Conservation (phyloP, 2,888 invertebrate genomes). For the Clepsis dumicolana region DNA sequence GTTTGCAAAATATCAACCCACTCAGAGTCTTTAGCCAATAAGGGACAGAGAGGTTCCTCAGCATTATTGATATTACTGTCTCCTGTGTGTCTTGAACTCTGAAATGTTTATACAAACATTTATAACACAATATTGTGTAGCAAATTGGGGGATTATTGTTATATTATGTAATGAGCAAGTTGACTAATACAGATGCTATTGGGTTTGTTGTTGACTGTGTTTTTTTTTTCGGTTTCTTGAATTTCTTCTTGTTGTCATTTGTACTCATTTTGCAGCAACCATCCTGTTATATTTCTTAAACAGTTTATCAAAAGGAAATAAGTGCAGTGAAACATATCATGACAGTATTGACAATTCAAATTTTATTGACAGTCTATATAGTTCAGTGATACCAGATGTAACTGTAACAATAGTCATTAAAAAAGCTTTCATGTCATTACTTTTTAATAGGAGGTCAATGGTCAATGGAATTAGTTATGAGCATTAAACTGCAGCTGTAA, state of each 20-base stretch:
- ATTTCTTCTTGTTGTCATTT: slow-evolving; percentile 59
- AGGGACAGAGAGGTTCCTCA: slow-evolving; percentile 60
- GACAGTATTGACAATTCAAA: slow-evolving; percentile 31
- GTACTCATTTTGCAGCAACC: slow-evolving; percentile 64
- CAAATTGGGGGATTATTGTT: neutral
- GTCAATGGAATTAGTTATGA: neutral
- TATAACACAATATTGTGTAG: neutral
- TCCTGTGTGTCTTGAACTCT: slow-evolving; percentile 53
- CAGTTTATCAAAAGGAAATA: neutral
- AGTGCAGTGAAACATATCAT: slow-evolving; percentile 5
- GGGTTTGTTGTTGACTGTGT: slow-evolving; percentile 61
- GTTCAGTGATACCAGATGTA: slow-evolving; percentile 21
- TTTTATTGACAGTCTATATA: slow-evolving; percentile 31
- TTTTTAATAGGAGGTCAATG: neutral
- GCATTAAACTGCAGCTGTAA: neutral
- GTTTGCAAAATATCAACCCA: slow-evolving; percentile 75
- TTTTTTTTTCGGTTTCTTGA: slow-evolving; percentile 67
- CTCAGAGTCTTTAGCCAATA: slow-evolving; percentile 81
- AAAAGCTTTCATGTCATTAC: neutral
- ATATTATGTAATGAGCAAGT: slow-evolving; percentile 4
- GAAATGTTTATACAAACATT: slow-evolving; percentile 33
- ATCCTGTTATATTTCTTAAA: slow-evolving; percentile 49
- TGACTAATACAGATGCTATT: slow-evolving; percentile 59
- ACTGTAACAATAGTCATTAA: neutral
- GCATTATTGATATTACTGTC: slow-evolving; percentile 47